A percentile compares a stretch with the other conserved stretches of the same genome.
Conservation (phyloP, 1,140 invertebrate species). For the Bemisia tabaci region DNA sequence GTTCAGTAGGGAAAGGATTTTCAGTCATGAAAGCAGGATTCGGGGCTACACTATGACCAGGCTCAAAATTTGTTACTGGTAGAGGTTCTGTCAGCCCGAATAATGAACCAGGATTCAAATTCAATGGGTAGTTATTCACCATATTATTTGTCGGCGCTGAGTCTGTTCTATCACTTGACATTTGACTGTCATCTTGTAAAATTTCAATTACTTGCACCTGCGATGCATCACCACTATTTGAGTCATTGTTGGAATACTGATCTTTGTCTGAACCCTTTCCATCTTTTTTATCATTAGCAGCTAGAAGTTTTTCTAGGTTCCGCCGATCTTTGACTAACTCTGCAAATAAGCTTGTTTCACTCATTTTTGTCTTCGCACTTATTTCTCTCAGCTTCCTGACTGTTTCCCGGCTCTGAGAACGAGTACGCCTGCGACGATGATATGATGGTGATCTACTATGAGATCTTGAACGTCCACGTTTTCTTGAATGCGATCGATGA, state of each 20-base stretch:
- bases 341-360: conserved; percentile 72
- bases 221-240: neutral
- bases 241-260: conserved; percentile 32
- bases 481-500: neutral
- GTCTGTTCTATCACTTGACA: neutral
- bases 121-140: neutral
- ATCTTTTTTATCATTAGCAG: conserved; percentile 6
- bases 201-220: neutral
- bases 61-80: neutral
- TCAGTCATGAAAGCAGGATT: neutral
- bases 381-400: conserved; percentile 9
- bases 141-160: neutral
- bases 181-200: neutral
- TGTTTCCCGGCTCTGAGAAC: conserved; percentile 8
- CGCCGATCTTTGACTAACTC: conserved; percentile 73
- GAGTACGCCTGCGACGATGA: neutral
- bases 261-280: conserved; percentile 34
- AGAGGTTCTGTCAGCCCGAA: neutral
- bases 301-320: conserved; percentile 45
- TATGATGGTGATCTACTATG: neutral
- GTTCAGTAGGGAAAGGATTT: neutral
- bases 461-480: neutral
- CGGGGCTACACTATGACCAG: neutral
- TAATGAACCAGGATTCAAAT: neutral
- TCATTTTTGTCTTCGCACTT: conserved; percentile 45